Percentiles rank a stretch among this genome's conserved stretches.
These are phyloP conservation scores for Homarus gammarus DNA, from an alignment of 2,888 invertebrate genomes.

Conservation along the genomic window DNA sequence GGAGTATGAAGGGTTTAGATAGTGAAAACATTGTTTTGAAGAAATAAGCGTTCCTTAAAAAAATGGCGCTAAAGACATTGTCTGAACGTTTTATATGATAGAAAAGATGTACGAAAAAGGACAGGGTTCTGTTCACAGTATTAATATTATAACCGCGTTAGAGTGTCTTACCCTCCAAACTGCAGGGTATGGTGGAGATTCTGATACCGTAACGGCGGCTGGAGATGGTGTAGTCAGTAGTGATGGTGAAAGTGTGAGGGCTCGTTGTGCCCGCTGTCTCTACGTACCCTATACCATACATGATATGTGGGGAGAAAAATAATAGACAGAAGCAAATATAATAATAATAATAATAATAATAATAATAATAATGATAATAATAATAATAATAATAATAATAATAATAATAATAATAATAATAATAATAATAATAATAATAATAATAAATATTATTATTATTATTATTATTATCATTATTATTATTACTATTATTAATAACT, in stretches of 20 bases:
- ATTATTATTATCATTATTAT: too few species aligned
- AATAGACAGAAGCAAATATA: background rate
- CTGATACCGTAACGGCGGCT: constrained; percentile 25
- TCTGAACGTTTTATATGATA: too few species aligned
- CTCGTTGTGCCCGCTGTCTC: constrained; percentile 43
- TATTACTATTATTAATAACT: too few species aligned
- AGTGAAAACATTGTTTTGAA: too few species aligned
- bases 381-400: background rate
- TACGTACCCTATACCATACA: constrained; percentile 18
- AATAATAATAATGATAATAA: background rate
- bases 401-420: too few species aligned
- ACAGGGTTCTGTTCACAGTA: too few species aligned
- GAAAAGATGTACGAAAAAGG: background rate
- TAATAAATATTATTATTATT: too few species aligned
- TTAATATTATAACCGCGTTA: too few species aligned
- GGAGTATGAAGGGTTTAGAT: too few species aligned
- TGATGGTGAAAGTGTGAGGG: constrained; percentile 47
- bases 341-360: background rate
- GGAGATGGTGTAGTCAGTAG: constrained; percentile 9
- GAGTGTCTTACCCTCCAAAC: constrained; percentile 15
- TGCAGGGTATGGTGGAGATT: constrained; percentile 24
- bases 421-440: too few species aligned
- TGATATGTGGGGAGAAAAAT: background rate
- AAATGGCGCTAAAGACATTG: too few species aligned
- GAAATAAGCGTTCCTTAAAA: too few species aligned